Evolutionary conservation across 2,113 vertebrate species (phyloP).

Genomic region (Amphiprion ocellaris): DNA sequence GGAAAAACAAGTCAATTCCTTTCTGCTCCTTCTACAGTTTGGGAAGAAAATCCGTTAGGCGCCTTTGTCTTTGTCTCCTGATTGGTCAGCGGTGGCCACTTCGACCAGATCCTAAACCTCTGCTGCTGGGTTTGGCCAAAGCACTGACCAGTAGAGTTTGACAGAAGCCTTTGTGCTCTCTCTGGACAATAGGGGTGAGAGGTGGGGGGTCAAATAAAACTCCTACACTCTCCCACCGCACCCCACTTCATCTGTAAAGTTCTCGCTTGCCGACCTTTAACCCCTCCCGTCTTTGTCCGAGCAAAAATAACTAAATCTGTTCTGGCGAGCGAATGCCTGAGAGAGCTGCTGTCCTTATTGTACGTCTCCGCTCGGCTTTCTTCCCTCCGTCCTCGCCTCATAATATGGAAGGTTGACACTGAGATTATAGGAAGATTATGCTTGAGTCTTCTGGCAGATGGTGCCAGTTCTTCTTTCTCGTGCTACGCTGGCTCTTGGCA

Average conservation of each 20-base stretch:
- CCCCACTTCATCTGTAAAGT: constrained; percentile 70
- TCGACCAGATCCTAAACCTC: constrained; percentile 44
- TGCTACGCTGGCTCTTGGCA: constrained; percentile 35
- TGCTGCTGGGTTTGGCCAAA: constrained; percentile 55
- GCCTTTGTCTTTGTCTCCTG: constrained; percentile 6
- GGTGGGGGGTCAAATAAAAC: constrained; percentile 77
- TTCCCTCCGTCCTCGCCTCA: constrained; percentile 27
- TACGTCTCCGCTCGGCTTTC: constrained; percentile 26
- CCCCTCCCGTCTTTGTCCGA: constrained; percentile 78
- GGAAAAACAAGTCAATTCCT: background rate
- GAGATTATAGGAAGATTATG: constrained; percentile 83
- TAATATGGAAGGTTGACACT: constrained; percentile 54
- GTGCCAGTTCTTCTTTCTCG: constrained; percentile 57
- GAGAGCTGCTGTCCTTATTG: constrained; percentile 58
- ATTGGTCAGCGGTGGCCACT: constrained; percentile 47
- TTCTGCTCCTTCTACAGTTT: background rate
- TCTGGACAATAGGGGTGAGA: constrained; percentile 80
- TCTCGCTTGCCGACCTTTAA: constrained; percentile 81
- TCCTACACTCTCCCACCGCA: constrained; percentile 51
- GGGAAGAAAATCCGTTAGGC: background rate
- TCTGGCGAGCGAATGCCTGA: constrained; percentile 67
- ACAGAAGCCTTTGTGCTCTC: constrained; percentile 77
- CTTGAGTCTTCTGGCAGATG: constrained; percentile 77
- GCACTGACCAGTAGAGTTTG: constrained; percentile 73
- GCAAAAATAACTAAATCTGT: constrained; percentile 84